phyloP scores from a whole-genome alignment of 2,797 vertebrate genomes.

The Bradypodion pumilum region DNA sequence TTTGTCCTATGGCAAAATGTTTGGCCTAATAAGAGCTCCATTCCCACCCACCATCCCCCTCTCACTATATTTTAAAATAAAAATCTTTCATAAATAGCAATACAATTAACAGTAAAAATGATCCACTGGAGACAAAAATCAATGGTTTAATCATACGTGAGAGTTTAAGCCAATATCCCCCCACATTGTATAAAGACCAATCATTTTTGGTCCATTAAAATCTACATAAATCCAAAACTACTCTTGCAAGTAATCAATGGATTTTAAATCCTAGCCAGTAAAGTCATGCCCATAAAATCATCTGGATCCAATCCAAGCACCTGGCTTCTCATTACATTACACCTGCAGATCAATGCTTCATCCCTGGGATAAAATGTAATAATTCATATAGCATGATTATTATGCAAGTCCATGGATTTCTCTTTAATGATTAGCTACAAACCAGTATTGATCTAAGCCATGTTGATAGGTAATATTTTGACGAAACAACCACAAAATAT shows the following conservation, averaged over 20 bases:
- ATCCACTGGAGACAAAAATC: conserved; percentile 45
- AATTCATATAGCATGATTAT: conserved; percentile 6
- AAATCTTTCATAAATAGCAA: conserved; percentile 30
- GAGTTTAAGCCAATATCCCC: neutral
- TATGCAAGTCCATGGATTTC: conserved; percentile 31
- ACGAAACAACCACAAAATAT: accelerated
- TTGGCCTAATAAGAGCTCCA: neutral
- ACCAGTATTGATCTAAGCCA: neutral
- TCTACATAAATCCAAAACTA: conserved; percentile 30
- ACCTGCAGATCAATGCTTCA: conserved; percentile 33
- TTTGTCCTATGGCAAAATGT: conserved; percentile 6
- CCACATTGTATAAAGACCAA: neutral
- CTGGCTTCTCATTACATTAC: conserved; percentile 33
- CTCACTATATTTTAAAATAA: conserved; percentile 5
- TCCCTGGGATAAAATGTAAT: conserved; percentile 26
- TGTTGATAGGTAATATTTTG: neutral
- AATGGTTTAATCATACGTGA: conserved; percentile 28
- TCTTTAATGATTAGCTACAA: conserved; percentile 15
- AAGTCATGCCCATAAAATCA: neutral
- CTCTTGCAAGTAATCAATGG: conserved; percentile 26
- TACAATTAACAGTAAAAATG: conserved; percentile 55
- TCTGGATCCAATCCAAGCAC: too few relatives aligned
- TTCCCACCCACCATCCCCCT: too few relatives aligned
- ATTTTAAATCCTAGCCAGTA: conserved; percentile 38
- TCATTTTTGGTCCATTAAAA: conserved; percentile 32